A percentile compares a stretch with the other conserved stretches of the same genome.
phyloP scores from a whole-genome alignment of 2,888 invertebrate genomes.

The Antheraea yamamai region DNA sequence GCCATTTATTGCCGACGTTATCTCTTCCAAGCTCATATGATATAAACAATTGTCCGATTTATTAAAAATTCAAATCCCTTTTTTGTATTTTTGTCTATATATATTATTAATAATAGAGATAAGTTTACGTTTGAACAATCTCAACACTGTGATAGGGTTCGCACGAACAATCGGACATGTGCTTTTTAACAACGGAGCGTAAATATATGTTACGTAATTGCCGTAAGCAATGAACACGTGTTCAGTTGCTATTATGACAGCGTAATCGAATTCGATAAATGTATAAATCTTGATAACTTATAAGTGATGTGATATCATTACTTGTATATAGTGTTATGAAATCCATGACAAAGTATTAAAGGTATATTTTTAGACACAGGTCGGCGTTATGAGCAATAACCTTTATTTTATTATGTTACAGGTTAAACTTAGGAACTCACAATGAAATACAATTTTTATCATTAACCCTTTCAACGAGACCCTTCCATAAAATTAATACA shows the following conservation, averaged over 20 bases:
- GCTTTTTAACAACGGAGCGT: slow-evolving; percentile 21
- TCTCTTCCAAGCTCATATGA: slow-evolving; percentile 30
- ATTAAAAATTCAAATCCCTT: background rate
- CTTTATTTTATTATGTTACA: background rate
- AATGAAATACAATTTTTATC: too few species aligned
- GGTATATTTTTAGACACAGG: background rate
- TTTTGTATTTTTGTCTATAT: background rate
- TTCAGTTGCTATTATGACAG: slow-evolving; percentile 14
- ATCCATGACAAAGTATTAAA: background rate
- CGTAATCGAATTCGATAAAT: slow-evolving; percentile 10
- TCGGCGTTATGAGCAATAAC: background rate
- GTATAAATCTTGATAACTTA: slow-evolving; percentile 9
- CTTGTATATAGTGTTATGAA: background rate
- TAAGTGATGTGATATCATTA: background rate
- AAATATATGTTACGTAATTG: slow-evolving; percentile 15
- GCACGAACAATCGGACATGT: background rate
- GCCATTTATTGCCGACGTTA: slow-evolving; percentile 42
- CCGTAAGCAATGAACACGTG: slow-evolving; percentile 17
- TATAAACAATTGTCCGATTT: background rate
- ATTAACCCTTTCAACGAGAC: too few species aligned
- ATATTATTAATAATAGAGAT: background rate
- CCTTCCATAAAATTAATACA: too few species aligned
- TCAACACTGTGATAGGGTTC: background rate
- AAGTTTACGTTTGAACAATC: background rate
- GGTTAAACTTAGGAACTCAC: too few species aligned